Conservation (phyloP, 23 tunicate species). For the Trididemnum clinides region DNA sequence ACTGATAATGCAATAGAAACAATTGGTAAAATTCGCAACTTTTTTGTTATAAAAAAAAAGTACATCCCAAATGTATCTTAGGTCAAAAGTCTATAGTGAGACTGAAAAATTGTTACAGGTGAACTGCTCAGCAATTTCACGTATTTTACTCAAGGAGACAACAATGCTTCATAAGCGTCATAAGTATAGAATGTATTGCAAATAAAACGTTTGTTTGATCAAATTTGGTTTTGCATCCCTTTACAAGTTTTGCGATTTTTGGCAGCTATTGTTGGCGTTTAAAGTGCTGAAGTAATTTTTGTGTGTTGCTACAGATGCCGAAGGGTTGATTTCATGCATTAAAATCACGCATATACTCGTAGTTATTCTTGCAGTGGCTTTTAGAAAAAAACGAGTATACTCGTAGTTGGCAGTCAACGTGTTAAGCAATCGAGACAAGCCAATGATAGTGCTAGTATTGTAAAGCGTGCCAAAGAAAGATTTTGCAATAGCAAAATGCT, state of each 20-base stretch:
- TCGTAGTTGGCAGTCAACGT: slow-evolving; percentile 32
- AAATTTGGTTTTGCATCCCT: neutral
- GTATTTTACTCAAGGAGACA: slow-evolving; percentile 21
- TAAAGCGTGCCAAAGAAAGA: no score
- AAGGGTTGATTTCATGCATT: slow-evolving; percentile 23
- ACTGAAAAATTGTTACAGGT: neutral
- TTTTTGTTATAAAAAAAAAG: neutral
- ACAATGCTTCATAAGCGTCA: slow-evolving; percentile 23
- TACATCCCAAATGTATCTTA: neutral
- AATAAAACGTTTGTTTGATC: slow-evolving; percentile 1
- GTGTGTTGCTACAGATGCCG: slow-evolving; percentile 7
- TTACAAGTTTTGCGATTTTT: neutral
- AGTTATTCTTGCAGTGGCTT: neutral
- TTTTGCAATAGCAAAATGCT: no score
- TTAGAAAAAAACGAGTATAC: slow-evolving; percentile 30
- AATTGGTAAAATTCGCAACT: neutral
- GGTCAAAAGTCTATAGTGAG: neutral
- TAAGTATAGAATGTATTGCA: neutral
- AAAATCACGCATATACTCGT: slow-evolving; percentile 4
- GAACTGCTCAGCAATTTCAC: slow-evolving; percentile 5
- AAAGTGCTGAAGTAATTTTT: slow-evolving; percentile 21
- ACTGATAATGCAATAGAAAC: slow-evolving; percentile 22
- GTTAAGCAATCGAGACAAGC: no score
- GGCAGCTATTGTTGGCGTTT: slow-evolving; percentile 9
- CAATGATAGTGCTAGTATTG: no score